Evolutionary conservation across 2,797 vertebrate genomes (phyloP).

Genomic region (Xenentodon cancila): DNA sequence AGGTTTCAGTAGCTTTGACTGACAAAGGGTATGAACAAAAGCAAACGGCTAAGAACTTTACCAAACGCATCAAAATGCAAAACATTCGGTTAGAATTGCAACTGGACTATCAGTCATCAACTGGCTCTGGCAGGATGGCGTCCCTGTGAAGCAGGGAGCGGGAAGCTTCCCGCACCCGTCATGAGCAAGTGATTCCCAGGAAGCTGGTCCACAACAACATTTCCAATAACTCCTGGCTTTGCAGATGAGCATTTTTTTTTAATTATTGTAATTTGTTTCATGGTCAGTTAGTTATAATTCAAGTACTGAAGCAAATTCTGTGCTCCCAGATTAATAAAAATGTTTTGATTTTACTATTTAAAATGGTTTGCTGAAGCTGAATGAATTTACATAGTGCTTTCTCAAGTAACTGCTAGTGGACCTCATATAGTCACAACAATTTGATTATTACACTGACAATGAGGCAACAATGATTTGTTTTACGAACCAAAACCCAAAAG

Average conservation of each 20-base stretch:
- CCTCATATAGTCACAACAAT: too few relatives aligned
- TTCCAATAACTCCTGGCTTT: too few relatives aligned
- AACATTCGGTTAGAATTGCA: background rate
- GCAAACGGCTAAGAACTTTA: slow-evolving; percentile 30
- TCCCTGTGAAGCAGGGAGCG: slow-evolving; percentile 48
- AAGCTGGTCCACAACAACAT: background rate
- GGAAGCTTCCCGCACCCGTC: slow-evolving; percentile 59
- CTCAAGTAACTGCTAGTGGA: too few relatives aligned
- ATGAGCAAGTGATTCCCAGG: slow-evolving; percentile 58
- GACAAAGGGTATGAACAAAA: slow-evolving; percentile 21
- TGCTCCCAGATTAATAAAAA: background rate
- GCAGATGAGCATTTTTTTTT: too few relatives aligned
- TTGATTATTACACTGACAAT: too few relatives aligned
- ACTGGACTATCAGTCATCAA: slow-evolving; percentile 49
- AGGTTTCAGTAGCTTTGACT: slow-evolving; percentile 75
- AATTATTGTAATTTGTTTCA: too few relatives aligned
- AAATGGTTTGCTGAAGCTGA: too few relatives aligned
- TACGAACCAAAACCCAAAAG: too few relatives aligned
- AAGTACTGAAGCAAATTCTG: background rate
- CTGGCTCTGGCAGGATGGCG: background rate
- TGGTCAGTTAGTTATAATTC: too few relatives aligned
- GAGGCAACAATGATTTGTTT: too few relatives aligned
- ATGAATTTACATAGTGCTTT: too few relatives aligned
- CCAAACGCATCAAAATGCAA: background rate
- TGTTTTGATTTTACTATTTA: background rate